These are phyloP conservation scores for Crossocerus cetratus DNA, from an alignment of 2,888 invertebrate genomes.

Conservation along the genomic window DNA sequence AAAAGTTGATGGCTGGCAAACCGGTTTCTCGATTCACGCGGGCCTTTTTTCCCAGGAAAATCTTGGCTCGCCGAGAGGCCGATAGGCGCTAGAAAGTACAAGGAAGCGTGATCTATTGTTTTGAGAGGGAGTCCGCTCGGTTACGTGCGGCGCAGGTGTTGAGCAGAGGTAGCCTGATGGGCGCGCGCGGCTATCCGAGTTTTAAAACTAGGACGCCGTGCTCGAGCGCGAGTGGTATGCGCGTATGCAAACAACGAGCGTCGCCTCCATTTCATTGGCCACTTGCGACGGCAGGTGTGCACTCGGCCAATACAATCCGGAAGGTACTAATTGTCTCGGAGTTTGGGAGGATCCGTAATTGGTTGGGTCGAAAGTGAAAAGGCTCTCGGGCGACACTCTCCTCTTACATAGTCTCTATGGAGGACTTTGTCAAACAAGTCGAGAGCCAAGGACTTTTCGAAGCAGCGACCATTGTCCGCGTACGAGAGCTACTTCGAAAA, in stretches of 20 bases:
- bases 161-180: slow-evolving; percentile 36
- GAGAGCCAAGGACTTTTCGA: too few species aligned
- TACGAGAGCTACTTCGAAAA: background rate
- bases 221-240: slow-evolving; percentile 3
- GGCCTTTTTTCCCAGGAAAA: slow-evolving; percentile 6
- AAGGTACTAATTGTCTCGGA: slow-evolving; percentile 41
- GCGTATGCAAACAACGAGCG: slow-evolving; percentile 18
- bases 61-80: background rate
- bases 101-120: slow-evolving; percentile 44
- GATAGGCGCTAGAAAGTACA: too few species aligned
- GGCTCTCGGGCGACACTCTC: slow-evolving; percentile 13
- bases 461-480: too few species aligned
- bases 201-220: slow-evolving; percentile 28
- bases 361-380: slow-evolving; percentile 47
- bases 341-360: too few species aligned
- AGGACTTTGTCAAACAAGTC: too few species aligned
- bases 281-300: slow-evolving; percentile 19
- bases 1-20: too few species aligned
- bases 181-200: slow-evolving; percentile 21
- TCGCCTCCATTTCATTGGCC: slow-evolving; percentile 16
- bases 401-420: background rate
- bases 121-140: slow-evolving; percentile 25
- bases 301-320: slow-evolving; percentile 24
- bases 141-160: slow-evolving; percentile 36
- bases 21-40: too few species aligned